Conservation (phyloP, 2,888 invertebrate species). For the Lydus trimaculatus region DNA sequence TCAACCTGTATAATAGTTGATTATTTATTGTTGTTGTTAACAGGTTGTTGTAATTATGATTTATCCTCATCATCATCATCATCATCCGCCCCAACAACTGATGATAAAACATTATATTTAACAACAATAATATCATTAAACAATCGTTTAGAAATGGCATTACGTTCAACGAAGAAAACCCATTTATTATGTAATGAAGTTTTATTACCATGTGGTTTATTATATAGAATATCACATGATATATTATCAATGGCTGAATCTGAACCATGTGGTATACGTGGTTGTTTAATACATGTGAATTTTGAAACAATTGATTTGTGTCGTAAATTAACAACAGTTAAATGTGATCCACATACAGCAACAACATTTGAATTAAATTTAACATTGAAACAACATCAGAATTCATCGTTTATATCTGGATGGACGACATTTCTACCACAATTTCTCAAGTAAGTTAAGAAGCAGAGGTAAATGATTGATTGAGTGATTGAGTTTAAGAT, state of each 20-base stretch:
- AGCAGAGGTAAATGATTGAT: too few species aligned
- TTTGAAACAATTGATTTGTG: constrained; percentile 71
- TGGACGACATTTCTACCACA: constrained; percentile 92
- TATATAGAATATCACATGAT: constrained; percentile 80
- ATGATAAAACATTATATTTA: constrained; percentile 59
- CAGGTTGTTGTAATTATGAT: constrained; percentile 57
- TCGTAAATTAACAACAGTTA: constrained; percentile 79
- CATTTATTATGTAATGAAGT: constrained; percentile 86
- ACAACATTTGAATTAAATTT: constrained; percentile 90
- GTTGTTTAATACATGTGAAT: constrained; percentile 85
- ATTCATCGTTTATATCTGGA: too few species aligned
- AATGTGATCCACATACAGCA: constrained; percentile 84
- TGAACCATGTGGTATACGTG: constrained; percentile 89
- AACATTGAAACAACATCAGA: constrained; percentile 83
- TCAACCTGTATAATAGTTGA: too few species aligned
- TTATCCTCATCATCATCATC: constrained; percentile 28
- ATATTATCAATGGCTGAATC: constrained; percentile 84
- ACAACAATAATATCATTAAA: constrained; percentile 74
- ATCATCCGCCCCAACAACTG: constrained; percentile 42
- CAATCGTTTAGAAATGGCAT: constrained; percentile 77
- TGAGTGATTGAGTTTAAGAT: not conserved
- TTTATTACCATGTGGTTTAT: constrained; percentile 82
- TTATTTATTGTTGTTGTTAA: too few species aligned
- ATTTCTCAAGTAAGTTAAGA: constrained; percentile 80
- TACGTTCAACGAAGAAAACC: constrained; percentile 81